Percentiles rank a stretch among this genome's conserved stretches.
Evolutionary conservation across 2,113 vertebrate species (phyloP).

Genomic region (Tragelaphus imberbis): DNA sequence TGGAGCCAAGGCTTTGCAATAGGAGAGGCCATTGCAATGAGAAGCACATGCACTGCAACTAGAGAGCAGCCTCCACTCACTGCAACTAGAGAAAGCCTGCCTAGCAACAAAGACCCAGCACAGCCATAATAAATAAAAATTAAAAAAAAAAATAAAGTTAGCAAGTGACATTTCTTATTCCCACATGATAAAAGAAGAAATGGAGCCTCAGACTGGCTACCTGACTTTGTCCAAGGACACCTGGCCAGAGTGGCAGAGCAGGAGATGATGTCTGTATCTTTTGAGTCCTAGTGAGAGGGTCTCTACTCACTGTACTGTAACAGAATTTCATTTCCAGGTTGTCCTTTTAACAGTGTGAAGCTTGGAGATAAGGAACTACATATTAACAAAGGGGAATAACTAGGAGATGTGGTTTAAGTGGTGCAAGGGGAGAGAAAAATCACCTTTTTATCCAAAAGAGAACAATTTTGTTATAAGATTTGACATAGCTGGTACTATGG

Average conservation of each 20-base stretch:
- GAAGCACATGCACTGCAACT: rapidly evolving
- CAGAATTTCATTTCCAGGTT: background rate
- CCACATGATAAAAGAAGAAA: background rate
- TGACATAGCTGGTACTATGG: background rate
- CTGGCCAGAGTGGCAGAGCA: background rate
- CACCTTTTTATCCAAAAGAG: background rate
- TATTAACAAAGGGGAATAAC: background rate
- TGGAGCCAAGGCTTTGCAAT: background rate
- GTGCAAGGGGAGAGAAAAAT: background rate
- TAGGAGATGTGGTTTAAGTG: background rate
- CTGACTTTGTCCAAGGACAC: background rate
- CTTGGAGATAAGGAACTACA: background rate
- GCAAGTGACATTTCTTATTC: background rate
- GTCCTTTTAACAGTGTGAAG: background rate
- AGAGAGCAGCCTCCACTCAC: background rate
- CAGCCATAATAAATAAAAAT: background rate
- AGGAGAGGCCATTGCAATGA: background rate
- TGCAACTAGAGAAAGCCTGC: background rate
- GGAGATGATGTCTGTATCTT: background rate
- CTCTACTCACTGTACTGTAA: background rate
- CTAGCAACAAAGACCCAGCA: background rate
- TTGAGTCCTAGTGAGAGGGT: background rate
- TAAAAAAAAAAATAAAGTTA: background rate
- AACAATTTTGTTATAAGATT: background rate
- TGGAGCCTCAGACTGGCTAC: background rate